Conservation (phyloP, 2,113 vertebrate species). For the Oncorhynchus mykiss region DNA sequence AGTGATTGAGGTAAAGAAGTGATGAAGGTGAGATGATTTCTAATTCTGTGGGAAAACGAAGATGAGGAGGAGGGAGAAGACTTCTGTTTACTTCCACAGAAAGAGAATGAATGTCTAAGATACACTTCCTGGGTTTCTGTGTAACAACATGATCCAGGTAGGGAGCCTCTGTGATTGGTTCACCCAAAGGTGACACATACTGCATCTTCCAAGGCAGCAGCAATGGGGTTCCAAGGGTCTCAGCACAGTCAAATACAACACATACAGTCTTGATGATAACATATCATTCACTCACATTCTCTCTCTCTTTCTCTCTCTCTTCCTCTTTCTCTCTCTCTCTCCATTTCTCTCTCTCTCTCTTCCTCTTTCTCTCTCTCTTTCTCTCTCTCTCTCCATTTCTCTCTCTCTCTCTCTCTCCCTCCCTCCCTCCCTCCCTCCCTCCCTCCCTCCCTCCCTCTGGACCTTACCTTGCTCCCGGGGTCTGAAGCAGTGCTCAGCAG, state of each 20-base stretch:
- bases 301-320: not conserved
- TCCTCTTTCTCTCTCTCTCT: not conserved
- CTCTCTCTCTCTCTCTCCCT: not conserved
- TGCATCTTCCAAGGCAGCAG: not conserved
- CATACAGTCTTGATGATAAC: not conserved
- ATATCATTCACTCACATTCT: not conserved
- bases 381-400: not conserved
- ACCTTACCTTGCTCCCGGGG: constrained; percentile 89
- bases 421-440: no score
- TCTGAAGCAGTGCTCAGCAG: constrained; percentile 88
- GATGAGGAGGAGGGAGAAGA: constrained; percentile 45
- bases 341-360: no score
- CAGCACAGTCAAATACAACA: not conserved
- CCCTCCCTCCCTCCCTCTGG: not conserved
- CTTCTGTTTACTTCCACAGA: constrained; percentile 23
- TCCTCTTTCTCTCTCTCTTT: fast-evolving
- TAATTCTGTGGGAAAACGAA: constrained; percentile 20
- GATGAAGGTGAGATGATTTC: constrained; percentile 35
- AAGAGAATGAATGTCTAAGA: constrained; percentile 17
- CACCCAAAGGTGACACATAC: not conserved
- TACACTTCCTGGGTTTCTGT: constrained; percentile 25
- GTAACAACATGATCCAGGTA: not conserved
- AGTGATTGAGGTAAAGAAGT: not conserved
- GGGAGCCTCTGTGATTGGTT: constrained; percentile 11
- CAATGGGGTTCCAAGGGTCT: not conserved